Conservation (phyloP, 2,797 vertebrate genomes). For the Gymnothorax javanicus region DNA sequence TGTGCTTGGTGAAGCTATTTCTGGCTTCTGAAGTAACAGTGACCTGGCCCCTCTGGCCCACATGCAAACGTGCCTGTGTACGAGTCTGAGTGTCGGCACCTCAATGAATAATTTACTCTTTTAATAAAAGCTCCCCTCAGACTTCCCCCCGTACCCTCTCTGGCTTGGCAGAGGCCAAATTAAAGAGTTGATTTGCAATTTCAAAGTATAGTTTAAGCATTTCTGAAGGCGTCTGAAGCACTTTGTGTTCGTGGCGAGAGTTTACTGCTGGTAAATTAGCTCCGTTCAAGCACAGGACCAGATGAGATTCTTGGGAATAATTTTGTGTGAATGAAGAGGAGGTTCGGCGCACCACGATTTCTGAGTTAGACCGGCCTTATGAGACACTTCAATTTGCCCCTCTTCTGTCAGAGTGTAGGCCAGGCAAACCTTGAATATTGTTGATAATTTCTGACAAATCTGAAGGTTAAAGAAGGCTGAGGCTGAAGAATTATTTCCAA, state of each 20-base stretch:
- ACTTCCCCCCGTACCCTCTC: slow-evolving; percentile 43
- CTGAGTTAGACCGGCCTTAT: background rate
- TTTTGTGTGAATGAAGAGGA: background rate
- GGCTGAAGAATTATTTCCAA: background rate
- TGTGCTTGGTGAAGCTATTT: slow-evolving; percentile 40
- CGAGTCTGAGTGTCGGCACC: slow-evolving; percentile 59
- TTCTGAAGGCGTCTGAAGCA: slow-evolving; percentile 51
- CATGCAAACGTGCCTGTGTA: slow-evolving; percentile 38
- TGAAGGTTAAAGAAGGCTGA: background rate
- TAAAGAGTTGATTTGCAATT: slow-evolving; percentile 78
- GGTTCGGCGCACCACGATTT: background rate
- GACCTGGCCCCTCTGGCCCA: slow-evolving; percentile 44
- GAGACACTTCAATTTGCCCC: slow-evolving; percentile 10
- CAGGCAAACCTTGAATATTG: background rate
- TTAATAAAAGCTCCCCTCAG: slow-evolving; percentile 70
- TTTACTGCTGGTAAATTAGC: slow-evolving; percentile 46
- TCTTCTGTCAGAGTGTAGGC: background rate
- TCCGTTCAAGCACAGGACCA: slow-evolving; percentile 24
- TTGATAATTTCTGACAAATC: background rate
- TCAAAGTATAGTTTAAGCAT: slow-evolving; percentile 58
- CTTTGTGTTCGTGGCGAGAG: slow-evolving; percentile 41
- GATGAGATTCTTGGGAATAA: slow-evolving; percentile 21
- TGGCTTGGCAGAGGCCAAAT: slow-evolving; percentile 69
- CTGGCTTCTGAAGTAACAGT: slow-evolving; percentile 45
- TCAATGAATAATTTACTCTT: slow-evolving; percentile 73